Base-by-base conservation (phyloP, 2,888 invertebrate species). In the Lasiommata megera region DNA sequence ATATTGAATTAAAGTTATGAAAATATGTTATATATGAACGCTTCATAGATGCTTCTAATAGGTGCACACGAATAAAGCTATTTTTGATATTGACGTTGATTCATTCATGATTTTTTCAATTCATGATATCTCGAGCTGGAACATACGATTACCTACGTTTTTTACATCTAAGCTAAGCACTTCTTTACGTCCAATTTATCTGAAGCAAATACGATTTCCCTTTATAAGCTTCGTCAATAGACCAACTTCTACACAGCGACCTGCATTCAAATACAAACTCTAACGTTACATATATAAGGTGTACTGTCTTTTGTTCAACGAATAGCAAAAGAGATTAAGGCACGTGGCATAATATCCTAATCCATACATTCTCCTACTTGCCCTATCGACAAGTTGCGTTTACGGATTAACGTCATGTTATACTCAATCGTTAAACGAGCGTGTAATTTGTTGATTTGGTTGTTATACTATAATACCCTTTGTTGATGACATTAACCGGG, bases 201-300 rank as follows among this genome's bases (percentile, higher is more conserved):
- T 16, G 16, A 12, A 28, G 38, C 50, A 58, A 61, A 58, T 50
- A 56, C 34, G 23, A 56, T 56, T 61, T 53, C 31, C 31, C 48
- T 50, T 58, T 38, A 16, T 17, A 40, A 53, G 31, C 53, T 46
- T 17, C 31, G 48, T 29, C 44, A 47, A 36, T 47, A 56, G 9
- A 34, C 31, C 11, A 9, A 29, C 14, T 46, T n/a, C 1, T n/a
- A 6, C n/a, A 31, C 16, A 46, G n/a, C n/a, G n/a, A n/a, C n/a
- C n/a, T 7, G 5, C 37, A 3, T 18, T 36, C 5, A 18, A 12
- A 16, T 36, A 50, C 14, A 16, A n/a, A 23, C 34, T 28, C 23
- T 41, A 48, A 14, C 6, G 6, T 9, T 1, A 5, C 6, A 2
- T 1, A 6, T 23, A 2, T 37, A 50, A 23, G 14, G 48, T 50